A percentile compares a stretch with the other conserved stretches of the same genome.
Evolutionary conservation across 92 coral and sea anemone genomes (phyloP).

Genomic region (Scolanthus callimorphus): DNA sequence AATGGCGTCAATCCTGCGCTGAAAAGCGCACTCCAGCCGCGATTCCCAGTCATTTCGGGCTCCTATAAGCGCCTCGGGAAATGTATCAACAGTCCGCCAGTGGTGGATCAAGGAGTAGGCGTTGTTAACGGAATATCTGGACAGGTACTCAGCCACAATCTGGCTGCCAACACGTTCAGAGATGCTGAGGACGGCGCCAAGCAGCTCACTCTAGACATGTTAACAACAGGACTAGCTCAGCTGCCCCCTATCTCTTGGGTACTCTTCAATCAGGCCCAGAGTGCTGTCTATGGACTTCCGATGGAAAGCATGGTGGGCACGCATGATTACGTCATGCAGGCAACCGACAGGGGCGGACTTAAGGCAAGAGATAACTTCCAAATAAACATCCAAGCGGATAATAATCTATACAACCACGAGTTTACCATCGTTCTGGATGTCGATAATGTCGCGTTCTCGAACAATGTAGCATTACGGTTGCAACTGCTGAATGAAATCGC

Average conservation of each 20-base stretch:
- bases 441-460: conserved; percentile 52
- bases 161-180: conserved; percentile 50
- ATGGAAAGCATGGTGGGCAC: conserved; percentile 28
- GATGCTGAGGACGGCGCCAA: conserved; percentile 76
- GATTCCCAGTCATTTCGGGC: conserved; percentile 52
- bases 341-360: conserved; percentile 54
- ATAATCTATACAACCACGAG: conserved; percentile 38
- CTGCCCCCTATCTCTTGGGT: conserved; percentile 67
- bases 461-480: conserved; percentile 55
- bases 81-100: conserved; percentile 50
- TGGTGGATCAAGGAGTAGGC: conserved; percentile 23
- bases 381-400: conserved; percentile 39
- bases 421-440: conserved; percentile 50
- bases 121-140: conserved; percentile 40
- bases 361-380: conserved; percentile 15
- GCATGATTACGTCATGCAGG: conserved; percentile 41
- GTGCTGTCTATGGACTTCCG: conserved; percentile 74
- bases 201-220: conserved; percentile 49
- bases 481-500: conserved; percentile 57
- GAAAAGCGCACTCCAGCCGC: conserved; percentile 31
- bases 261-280: conserved; percentile 38
- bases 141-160: conserved; percentile 31
- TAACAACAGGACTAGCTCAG: conserved; percentile 31
- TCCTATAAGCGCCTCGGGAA: conserved; percentile 35
- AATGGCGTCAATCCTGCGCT: conserved; percentile 10